Evolutionary conservation across 2,888 invertebrate genomes (phyloP).

Genomic region (Agelastica alni): DNA sequence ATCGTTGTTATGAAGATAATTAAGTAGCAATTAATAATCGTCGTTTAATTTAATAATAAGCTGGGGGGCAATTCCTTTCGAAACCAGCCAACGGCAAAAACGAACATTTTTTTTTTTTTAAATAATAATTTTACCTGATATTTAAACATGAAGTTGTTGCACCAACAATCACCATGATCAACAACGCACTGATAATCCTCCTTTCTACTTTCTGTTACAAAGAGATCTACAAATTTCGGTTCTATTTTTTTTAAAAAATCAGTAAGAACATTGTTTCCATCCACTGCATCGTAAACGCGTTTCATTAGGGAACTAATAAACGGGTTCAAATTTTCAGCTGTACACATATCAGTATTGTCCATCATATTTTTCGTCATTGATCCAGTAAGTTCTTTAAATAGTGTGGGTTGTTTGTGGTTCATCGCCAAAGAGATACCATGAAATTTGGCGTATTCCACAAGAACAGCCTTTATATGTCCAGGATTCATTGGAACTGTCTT

Average conservation of each 20-base stretch:
- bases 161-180: slow-evolving; percentile 45
- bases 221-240: not conserved
- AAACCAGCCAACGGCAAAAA: too few relatives aligned
- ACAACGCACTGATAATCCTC: slow-evolving; percentile 23
- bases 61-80: too few relatives aligned
- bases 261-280: not conserved
- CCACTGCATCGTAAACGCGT: not conserved
- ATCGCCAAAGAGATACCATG: slow-evolving; percentile 33
- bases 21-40: too few relatives aligned
- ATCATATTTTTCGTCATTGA: too few relatives aligned
- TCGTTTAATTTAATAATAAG: too few relatives aligned
- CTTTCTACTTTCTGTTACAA: not conserved
- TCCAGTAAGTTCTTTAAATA: slow-evolving; percentile 2
- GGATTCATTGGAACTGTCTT: slow-evolving; percentile 20
- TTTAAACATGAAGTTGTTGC: slow-evolving; percentile 42
- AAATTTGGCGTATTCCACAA: slow-evolving; percentile 31
- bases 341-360: not conserved
- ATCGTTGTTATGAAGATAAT: too few relatives aligned
- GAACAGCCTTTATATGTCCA: slow-evolving; percentile 28
- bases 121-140: slow-evolving; percentile 36
- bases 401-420: slow-evolving; percentile 27
- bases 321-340: not conserved
- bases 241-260: slow-evolving; percentile 4
- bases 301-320: not conserved
- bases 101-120: too few relatives aligned